Percentiles rank a stretch among this genome's conserved stretches.
Evolutionary conservation across 2,113 vertebrate genomes (phyloP).

Genomic region (Pristiophorus japonicus): DNA sequence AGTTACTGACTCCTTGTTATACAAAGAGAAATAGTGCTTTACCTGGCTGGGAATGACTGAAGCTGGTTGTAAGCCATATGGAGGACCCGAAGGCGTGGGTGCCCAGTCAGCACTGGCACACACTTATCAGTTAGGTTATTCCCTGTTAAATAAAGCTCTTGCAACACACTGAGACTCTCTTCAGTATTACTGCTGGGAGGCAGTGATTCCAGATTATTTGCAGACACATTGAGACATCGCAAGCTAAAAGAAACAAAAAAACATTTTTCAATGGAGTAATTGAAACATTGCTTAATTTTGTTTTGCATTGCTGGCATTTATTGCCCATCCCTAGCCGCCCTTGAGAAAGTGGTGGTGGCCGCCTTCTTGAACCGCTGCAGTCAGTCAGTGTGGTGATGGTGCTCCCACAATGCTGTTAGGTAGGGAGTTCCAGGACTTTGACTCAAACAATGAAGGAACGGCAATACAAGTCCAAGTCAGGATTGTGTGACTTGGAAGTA

Average conservation of each 20-base stretch:
- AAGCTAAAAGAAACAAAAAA: conserved; percentile 60
- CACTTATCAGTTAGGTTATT: conserved; percentile 85
- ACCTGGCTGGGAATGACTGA: conserved; percentile 90
- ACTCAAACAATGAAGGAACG: not conserved
- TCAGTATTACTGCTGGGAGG: conserved; percentile 72
- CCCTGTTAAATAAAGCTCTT: conserved; percentile 81
- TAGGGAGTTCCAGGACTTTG: not conserved
- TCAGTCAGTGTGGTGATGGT: not conserved
- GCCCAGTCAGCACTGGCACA: conserved; percentile 72
- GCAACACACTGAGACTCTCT: conserved; percentile 80
- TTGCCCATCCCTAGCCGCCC: not conserved
- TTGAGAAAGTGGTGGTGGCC: not conserved
- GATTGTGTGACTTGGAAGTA: not conserved
- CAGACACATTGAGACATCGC: conserved; percentile 87
- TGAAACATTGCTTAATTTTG: too few relatives aligned
- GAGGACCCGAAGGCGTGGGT: conserved; percentile 74
- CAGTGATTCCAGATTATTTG: conserved; percentile 81
- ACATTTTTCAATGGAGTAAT: conserved; percentile 8
- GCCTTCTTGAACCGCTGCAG: not conserved
- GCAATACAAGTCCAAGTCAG: not conserved
- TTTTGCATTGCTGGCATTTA: not conserved
- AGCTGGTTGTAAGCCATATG: conserved; percentile 89
- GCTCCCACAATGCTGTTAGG: not conserved
- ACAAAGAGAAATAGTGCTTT: conserved; percentile 25
- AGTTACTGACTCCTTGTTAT: not conserved